phyloP scores from a whole-genome alignment of 2,113 vertebrate species.

The Oriolus oriolus region DNA sequence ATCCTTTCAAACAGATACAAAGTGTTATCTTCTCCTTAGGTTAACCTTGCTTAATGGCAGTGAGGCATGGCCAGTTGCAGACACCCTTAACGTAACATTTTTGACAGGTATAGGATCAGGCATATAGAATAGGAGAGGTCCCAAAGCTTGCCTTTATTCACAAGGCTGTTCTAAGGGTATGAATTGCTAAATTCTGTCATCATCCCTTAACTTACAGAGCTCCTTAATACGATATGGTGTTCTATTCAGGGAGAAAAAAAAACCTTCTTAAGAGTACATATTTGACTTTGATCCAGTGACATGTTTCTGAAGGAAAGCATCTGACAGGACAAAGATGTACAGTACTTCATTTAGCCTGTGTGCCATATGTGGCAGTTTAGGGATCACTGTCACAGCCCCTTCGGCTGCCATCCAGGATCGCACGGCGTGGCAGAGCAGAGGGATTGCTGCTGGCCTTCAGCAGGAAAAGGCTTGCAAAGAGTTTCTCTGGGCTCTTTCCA shows the following conservation, averaged over 20 bases:
- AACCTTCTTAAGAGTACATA: not conserved
- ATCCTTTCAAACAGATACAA: not conserved
- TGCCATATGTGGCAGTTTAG: not conserved
- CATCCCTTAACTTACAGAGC: conserved; percentile 26
- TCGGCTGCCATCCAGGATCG: not conserved
- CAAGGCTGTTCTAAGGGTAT: conserved; percentile 2
- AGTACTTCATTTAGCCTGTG: not conserved
- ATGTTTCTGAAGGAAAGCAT: conserved; percentile 31
- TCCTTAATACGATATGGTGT: not conserved
- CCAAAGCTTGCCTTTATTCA: conserved; percentile 26
- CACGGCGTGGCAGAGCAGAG: fast-evolving
- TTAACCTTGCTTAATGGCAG: not conserved
- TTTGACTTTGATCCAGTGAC: conserved; percentile 24
- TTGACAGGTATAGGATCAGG: conserved; percentile 27
- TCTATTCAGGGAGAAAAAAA: not conserved
- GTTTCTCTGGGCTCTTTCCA: not conserved
- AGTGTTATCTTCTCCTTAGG: not conserved
- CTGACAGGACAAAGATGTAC: conserved; percentile 24
- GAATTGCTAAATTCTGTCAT: conserved; percentile 54
- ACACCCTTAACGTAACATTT: not conserved
- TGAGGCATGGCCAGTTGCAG: not conserved
- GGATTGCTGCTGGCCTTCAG: not conserved
- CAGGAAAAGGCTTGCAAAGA: not conserved
- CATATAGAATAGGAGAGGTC: not conserved
- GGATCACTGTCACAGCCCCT: not conserved